Conservation (phyloP, 2,888 invertebrate species). For the Troides aeacus region DNA sequence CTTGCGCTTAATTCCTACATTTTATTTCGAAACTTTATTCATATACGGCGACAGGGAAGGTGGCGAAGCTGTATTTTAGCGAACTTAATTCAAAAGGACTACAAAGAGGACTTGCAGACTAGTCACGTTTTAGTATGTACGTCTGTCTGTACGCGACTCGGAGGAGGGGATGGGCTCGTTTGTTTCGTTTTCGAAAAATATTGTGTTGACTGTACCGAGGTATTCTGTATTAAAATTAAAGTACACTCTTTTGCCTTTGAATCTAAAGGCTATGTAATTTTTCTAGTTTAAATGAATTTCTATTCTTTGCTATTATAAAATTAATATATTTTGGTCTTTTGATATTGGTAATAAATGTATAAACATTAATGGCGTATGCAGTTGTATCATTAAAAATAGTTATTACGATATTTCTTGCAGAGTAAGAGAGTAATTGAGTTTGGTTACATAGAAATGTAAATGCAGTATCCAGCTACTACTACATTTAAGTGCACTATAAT, state of each 20-base stretch:
- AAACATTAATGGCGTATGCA: too few relatives aligned
- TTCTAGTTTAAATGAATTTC: too few relatives aligned
- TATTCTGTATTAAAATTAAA: conserved; percentile 2
- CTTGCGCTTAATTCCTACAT: conserved; percentile 23
- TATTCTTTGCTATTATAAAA: too few relatives aligned
- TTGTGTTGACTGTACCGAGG: conserved; percentile 4
- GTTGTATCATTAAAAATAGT: too few relatives aligned
- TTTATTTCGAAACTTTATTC: conserved; percentile 19
- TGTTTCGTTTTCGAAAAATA: conserved; percentile 23
- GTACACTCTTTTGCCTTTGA: background rate
- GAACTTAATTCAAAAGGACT: conserved; percentile 25
- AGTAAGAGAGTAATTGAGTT: background rate
- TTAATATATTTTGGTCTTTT: too few relatives aligned
- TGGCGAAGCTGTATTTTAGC: conserved; percentile 21
- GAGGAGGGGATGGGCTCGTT: background rate
- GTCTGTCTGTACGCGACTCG: conserved; percentile 10
- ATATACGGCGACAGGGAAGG: conserved; percentile 13
- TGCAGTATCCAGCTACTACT: background rate
- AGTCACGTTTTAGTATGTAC: conserved; percentile 23
- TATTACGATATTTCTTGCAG: too few relatives aligned
- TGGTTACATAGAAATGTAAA: background rate
- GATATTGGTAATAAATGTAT: too few relatives aligned
- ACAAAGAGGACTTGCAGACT: conserved; percentile 23
- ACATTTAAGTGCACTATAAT: conserved; percentile 16
- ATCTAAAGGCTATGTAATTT: background rate